Conservation (phyloP, 2,888 invertebrate genomes). For the Xestia sexstrigata region DNA sequence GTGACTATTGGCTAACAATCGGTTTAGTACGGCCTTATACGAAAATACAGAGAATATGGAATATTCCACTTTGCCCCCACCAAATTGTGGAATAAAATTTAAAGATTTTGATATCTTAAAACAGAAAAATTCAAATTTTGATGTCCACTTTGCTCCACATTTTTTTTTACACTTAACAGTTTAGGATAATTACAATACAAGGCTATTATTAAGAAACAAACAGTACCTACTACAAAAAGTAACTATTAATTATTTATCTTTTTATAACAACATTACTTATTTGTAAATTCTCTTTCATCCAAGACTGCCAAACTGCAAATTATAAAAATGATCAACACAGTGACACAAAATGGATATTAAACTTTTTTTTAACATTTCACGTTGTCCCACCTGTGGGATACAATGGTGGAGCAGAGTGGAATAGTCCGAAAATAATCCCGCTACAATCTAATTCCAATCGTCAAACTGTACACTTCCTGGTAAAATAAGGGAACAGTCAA, state of each 20-base stretch:
- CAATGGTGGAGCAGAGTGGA: neutral
- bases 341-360: neutral
- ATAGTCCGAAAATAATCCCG: slow-evolving; percentile 55
- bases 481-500: slow-evolving; percentile 58
- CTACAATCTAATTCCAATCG: slow-evolving; percentile 58
- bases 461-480: slow-evolving; percentile 62
- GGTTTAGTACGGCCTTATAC: slow-evolving; percentile 53
- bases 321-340: too few relatives aligned
- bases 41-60: slow-evolving; percentile 60
- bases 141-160: neutral
- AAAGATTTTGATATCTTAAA: neutral
- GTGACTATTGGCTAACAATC: slow-evolving; percentile 55
- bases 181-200: neutral
- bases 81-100: neutral
- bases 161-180: neutral
- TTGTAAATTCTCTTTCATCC: neutral
- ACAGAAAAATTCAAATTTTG: neutral
- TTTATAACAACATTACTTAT: neutral
- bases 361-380: neutral
- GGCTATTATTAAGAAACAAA: neutral
- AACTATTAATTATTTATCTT: neutral
- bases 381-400: neutral
- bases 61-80: slow-evolving; percentile 11
- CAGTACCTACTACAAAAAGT: too few relatives aligned
- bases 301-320: too few relatives aligned